These are phyloP conservation scores for Melipona quadrifasciata DNA, from an alignment of 1,140 invertebrate species.

Conservation along the genomic window DNA sequence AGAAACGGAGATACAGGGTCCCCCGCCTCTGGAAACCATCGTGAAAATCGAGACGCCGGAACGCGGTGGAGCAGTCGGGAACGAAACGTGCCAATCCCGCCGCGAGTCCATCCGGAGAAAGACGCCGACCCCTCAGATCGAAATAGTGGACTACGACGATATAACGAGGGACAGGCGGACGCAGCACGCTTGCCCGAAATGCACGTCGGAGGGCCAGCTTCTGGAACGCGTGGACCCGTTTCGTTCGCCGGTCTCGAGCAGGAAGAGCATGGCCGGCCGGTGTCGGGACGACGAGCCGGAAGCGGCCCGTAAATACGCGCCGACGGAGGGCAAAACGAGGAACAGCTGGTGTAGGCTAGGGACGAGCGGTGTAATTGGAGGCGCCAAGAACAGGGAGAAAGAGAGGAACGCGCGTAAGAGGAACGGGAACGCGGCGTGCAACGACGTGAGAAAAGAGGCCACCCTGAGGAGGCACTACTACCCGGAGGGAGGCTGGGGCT, in stretches of 20 bases:
- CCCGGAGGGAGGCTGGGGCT: conserved; percentile 86
- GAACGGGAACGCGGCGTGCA: conserved; percentile 5
- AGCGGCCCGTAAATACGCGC: conserved; percentile 28
- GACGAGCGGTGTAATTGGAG: conserved; percentile 42
- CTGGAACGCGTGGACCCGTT: conserved; percentile 69
- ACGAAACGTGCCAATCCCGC: neutral
- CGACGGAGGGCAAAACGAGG: conserved; percentile 35
- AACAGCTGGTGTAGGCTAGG: conserved; percentile 52
- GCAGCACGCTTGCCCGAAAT: conserved; percentile 71
- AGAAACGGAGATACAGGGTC: neutral
- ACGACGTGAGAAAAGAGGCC: conserved; percentile 74
- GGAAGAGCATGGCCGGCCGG: conserved; percentile 29
- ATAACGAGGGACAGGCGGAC: conserved; percentile 4
- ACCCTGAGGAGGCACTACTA: conserved; percentile 83
- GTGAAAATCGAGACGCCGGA: conserved; percentile 6
- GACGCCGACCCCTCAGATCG: conserved; percentile 45
- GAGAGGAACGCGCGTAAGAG: conserved; percentile 7
- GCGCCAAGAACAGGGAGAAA: conserved; percentile 19
- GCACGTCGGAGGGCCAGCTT: conserved; percentile 66
- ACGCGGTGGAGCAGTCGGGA: too few species aligned
- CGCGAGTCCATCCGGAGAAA: neutral
- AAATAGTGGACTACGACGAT: conserved; percentile 60
- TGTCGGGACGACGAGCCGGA: conserved; percentile 26
- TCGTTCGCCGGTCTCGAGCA: conserved; percentile 40
- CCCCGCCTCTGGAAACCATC: neutral